Evolutionary conservation across 2,888 invertebrate species (phyloP), one percentile per base, ranked within the genome.

Genomic region (Dicyrtomina minuta): DNA sequence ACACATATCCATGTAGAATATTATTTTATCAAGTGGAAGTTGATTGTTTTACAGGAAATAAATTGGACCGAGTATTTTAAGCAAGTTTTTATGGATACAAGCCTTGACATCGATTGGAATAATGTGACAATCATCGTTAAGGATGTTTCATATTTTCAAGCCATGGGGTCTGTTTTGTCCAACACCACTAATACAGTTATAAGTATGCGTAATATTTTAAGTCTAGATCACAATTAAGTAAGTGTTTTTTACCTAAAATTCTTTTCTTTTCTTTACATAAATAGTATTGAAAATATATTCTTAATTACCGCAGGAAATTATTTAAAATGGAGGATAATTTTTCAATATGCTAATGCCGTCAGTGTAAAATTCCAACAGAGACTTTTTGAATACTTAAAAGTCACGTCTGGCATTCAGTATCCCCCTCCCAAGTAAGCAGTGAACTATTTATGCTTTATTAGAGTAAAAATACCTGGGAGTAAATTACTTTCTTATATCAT

Each of bases 301-400:
- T 24, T 3, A 12, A 26, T 43, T 46, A 12, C 44, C n/a, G 43
- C 46, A 77, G 77, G 62, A 53, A 75, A 75, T 41, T 77, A 77
- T 44, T 65, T 77, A 15, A 69, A 51, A 70, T 77, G 77, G 77
- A 26, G 77, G 46, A 60, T 75, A 1, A 72, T 77, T 55, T 60
- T 73, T 17, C 68, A 62, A 26, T 72, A 74, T 51, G 75, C 72
- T 1, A 74, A 70, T 58, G 77, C 76, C 41, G 74, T 74, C 5
- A 72, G 70, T 58, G 66, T 62, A 13, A 68, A 70, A 26, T 65
- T 77, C 4, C 60, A 76, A 33, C 71, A 75, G 22, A 55, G 75
- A n/a, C 60, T 77, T 41, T 77, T 77, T 58, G 64, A 75, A 15
- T 77, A 72, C 41, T 69, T 74, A 13, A 74, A 70, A 65, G 68